These are phyloP conservation scores for Capitella teleta DNA, from an alignment of 1,140 invertebrate genomes.

Conservation along the genomic window DNA sequence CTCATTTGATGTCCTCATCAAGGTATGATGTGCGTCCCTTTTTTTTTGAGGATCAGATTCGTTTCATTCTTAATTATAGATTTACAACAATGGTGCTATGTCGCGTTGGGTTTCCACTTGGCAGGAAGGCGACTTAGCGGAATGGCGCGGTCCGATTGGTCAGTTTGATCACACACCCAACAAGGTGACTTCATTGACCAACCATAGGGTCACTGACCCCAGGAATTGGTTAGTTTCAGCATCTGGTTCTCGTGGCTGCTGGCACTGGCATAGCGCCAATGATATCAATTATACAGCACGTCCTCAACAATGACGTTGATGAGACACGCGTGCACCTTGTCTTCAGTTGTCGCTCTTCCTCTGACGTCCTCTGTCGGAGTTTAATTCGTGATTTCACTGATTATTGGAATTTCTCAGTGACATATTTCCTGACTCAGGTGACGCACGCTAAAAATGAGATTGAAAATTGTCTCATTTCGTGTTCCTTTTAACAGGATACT, in stretches of 20 bases:
- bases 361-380: constrained; percentile 49
- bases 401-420: constrained; percentile 57
- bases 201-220: background rate
- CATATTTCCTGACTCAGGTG: constrained; percentile 25
- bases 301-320: constrained; percentile 54
- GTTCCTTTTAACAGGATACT: too few relatives aligned
- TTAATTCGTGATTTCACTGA: constrained; percentile 46
- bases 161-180: constrained; percentile 45
- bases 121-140: constrained; percentile 43
- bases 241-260: constrained; percentile 53
- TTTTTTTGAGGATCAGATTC: too few relatives aligned
- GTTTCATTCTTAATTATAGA: constrained; percentile 16
- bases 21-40: too few relatives aligned
- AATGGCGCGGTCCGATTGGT: constrained; percentile 57
- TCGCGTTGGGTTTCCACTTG: constrained; percentile 49
- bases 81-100: constrained; percentile 51
- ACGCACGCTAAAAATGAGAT: too few relatives aligned
- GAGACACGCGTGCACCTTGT: constrained; percentile 49
- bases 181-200: constrained; percentile 16
- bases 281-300: constrained; percentile 48
- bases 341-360: constrained; percentile 47
- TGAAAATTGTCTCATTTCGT: too few relatives aligned
- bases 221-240: constrained; percentile 13
- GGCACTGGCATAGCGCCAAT: constrained; percentile 60
- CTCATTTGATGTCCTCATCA: too few relatives aligned